Base-by-base conservation (phyloP, 2,113 vertebrate species). In the Nycticebus coucang region DNA sequence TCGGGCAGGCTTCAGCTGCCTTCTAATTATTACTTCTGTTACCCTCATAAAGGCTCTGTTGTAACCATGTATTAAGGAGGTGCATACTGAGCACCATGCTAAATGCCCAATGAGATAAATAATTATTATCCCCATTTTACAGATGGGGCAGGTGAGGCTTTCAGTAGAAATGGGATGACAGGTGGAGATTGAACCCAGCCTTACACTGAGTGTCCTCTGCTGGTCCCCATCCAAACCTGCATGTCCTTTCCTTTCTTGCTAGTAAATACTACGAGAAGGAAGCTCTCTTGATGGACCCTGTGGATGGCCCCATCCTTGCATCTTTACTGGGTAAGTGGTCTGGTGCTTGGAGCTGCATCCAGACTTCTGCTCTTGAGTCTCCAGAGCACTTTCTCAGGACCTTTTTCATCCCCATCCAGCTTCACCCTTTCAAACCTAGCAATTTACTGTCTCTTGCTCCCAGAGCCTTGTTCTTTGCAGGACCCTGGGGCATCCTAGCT, bases 211-310 rank as follows among this genome's bases (percentile, higher is more conserved):
- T 1, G 2, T 53, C 45, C 55, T 57, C 74, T 81, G 59, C 75
- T 19, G 83, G 12, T 35, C 75, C 28, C 60, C 53, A 13, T 22
- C 14, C 74, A 77, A 82, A 62, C 78, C 10, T 71, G 35, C 85
- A 9, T 88, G 72, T 45, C 93, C 96, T 97, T 98, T 98, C 85
- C 97, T n/a, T 91, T 93, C 81, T 89, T 77, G 95, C 64, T 93
- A 99, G 99, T 98, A 99, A 99, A 97, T 99, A 99, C 98, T 99
- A 99, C 0, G 99, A 99, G 97, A 99, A 99, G 97, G 99, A 99
- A 79, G 99, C 99, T 7, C 98, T 99, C 77, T 98, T 99, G 55
- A 99, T 99, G 99, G 99, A 99, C 97, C 99, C 99, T 0, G 99
- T 99, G 87, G 99, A 99, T 1, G 99, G 99, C 87, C 99, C 99